Evolutionary conservation across 30 jellyfish, hydroid and myxozoan species (phyloP).

Genomic region (Hydractinia symbiolongicarpus): DNA sequence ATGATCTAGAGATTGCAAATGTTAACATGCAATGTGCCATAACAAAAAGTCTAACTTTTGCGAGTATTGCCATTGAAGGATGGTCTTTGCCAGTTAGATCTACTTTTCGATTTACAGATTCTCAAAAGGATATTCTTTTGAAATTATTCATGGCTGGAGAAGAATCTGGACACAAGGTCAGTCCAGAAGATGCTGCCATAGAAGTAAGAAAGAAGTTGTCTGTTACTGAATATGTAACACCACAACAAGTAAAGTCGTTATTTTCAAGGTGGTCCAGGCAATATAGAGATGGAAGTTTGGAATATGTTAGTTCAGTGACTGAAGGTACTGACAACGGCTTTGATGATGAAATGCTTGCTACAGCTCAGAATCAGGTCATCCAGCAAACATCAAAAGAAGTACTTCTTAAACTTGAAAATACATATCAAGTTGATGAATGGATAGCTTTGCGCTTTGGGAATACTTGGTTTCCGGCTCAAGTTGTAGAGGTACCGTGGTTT

Average conservation of each 20-base stretch:
- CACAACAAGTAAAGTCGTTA: background rate
- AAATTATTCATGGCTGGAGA: constrained; percentile 11
- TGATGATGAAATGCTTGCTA: background rate
- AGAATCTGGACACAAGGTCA: constrained; percentile 12
- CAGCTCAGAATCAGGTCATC: background rate
- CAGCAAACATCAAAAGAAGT: background rate
- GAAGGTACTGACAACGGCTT: background rate
- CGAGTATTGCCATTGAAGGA: background rate
- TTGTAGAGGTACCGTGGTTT: background rate
- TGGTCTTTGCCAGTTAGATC: constrained; percentile 6
- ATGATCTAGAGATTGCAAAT: too few species aligned
- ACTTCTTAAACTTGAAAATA: background rate
- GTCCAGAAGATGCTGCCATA: constrained; percentile 13
- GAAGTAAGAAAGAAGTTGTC: background rate
- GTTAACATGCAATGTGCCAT: too few species aligned
- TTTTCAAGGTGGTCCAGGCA: background rate
- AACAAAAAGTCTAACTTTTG: too few species aligned
- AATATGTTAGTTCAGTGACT: background rate
- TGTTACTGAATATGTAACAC: background rate
- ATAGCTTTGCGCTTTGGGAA: background rate
- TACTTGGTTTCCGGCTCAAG: background rate
- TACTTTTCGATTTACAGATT: background rate
- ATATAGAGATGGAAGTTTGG: background rate
- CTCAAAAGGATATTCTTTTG: background rate
- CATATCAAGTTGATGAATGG: constrained; percentile 5